phyloP scores from a whole-genome alignment of 2,113 vertebrate genomes.

The Myotis davidii region DNA sequence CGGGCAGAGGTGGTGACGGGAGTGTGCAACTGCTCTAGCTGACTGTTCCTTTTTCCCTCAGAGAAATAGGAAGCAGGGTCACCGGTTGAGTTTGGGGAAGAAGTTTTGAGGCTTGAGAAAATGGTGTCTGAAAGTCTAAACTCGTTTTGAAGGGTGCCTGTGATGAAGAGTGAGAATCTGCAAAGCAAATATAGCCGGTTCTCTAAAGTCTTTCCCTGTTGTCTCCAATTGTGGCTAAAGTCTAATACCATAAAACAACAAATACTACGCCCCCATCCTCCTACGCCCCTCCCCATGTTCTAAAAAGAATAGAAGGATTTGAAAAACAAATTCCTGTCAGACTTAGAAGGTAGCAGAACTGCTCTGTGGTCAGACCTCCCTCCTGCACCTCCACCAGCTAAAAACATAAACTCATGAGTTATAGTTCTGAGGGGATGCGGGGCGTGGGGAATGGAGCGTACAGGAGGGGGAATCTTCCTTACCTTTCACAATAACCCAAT shows the following conservation, averaged over 20 bases:
- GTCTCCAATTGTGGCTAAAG: background rate
- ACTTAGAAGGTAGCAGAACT: background rate
- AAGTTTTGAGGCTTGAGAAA: background rate
- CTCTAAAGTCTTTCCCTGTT: background rate
- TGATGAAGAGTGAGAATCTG: background rate
- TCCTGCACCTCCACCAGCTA: background rate
- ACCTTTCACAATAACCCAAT: background rate
- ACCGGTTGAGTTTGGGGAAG: background rate
- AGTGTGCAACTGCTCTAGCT: background rate
- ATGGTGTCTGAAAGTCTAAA: background rate
- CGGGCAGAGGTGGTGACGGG: background rate
- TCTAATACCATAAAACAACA: background rate
- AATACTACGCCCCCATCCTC: background rate
- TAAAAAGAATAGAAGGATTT: background rate
- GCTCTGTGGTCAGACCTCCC: background rate
- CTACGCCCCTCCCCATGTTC: fast-evolving
- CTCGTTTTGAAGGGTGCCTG: background rate
- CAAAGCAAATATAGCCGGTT: background rate
- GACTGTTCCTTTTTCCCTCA: background rate
- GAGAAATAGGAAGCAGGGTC: background rate
- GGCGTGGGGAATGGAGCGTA: background rate
- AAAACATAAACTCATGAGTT: background rate
- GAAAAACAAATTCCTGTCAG: background rate
- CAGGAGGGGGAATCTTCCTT: background rate
- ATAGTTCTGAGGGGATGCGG: background rate